Percentiles rank a stretch among this genome's conserved stretches.
Conservation (phyloP, 2,797 vertebrate genomes). For the Halcyon leucocephala region DNA sequence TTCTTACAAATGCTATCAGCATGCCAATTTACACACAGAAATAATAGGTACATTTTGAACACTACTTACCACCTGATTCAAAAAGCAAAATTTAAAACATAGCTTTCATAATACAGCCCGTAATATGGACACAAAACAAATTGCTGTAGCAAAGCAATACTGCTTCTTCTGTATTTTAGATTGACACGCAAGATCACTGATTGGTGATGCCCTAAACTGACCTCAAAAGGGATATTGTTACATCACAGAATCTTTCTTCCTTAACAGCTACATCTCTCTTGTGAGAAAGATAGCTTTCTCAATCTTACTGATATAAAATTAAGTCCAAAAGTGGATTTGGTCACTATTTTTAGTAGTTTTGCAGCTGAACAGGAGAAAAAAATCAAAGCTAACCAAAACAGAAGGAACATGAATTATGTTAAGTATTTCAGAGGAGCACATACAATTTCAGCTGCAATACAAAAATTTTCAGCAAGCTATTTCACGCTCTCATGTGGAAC, state of each 20-base stretch:
- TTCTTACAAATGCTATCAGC: background rate
- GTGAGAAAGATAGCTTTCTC: background rate
- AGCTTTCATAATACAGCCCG: conserved; percentile 43
- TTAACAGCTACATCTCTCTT: background rate
- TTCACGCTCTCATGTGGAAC: background rate
- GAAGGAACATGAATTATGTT: background rate
- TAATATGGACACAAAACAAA: background rate
- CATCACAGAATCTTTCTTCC: background rate
- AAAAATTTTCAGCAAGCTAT: background rate
- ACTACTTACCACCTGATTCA: conserved; percentile 19
- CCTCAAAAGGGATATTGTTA: background rate
- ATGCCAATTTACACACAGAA: background rate
- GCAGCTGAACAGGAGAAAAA: background rate
- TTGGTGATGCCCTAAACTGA: background rate
- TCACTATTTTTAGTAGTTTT: background rate
- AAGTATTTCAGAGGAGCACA: background rate
- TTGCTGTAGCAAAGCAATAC: conserved; percentile 73
- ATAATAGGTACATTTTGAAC: background rate
- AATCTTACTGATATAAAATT: background rate
- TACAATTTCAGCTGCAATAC: background rate
- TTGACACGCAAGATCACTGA: background rate
- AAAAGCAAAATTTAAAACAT: conserved; percentile 71
- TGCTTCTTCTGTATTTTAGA: background rate
- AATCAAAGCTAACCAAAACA: background rate
- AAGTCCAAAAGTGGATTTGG: background rate